Base-by-base conservation (phyloP, 2,888 invertebrate genomes). In the Drosophila crucigera region DNA sequence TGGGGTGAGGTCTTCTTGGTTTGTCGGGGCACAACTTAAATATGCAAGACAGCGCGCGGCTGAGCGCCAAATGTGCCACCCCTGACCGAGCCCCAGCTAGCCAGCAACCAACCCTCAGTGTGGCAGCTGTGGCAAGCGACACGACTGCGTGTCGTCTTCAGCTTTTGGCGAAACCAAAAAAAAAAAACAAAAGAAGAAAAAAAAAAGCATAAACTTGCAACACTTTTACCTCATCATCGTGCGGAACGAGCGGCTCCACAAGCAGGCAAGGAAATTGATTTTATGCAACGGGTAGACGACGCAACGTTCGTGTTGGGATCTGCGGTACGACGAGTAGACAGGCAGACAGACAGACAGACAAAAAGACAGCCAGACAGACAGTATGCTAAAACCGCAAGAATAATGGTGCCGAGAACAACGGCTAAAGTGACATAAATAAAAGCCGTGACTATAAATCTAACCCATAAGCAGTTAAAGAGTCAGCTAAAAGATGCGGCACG, bases 361-460 rank as follows among this genome's bases (percentile, higher is more conserved):
- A 35, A 60, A 11, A 28, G 37, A 9, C 10, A 16, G 30, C 16
- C 30, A 37, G 4, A 41, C 10, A 39, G 49, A 33, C 39, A 33
- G 65, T 60, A 69, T 67, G 60, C 68, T 68, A 70, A 70, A 68
- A 39, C 70, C 68, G 35, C 54, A 70, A 70, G 70, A 70, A 70
- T 62, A 70, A 71, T 71, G 69, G 75, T 74, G 47, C 41, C 52
- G 43, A 65, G 69, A 71, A 68, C 63, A 79, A 73, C 70, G 64
- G 71, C 54, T 68, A 77, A 83, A 85, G 85, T 84, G 85, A 86
- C 87, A 87, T 86, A 86, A 86, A 86, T 86, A 86, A 86, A 86
- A 85, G 82, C 87, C 87, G 83, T 83, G 87, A 84, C 85, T 76
- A 85, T 85, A 85, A 85, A 85, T 85, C 85, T 84, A 84, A 82